Evolutionary conservation across 2,888 invertebrate genomes (phyloP), one percentile per base, ranked within the genome.

Genomic region (Nomada ferruginata): DNA sequence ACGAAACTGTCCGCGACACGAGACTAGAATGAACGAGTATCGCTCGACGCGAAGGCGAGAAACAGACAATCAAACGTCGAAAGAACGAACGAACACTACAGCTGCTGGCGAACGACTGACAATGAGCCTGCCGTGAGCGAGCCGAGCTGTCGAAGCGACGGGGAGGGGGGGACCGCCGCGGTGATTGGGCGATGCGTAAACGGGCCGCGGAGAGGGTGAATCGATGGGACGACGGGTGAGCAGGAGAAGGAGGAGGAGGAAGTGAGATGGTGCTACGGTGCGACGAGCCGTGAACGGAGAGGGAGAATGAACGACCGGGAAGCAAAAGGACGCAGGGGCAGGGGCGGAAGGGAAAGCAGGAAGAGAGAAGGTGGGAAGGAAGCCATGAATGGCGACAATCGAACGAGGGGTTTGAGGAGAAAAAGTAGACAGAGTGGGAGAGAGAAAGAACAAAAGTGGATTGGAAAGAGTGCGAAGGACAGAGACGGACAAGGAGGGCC

Each of bases 101-200:
- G 83, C 85, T 82, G 87, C 81, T 91, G 91, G 89, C 88, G 78
- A 87, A 90, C 91, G 90, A 93, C 92, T 93, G 92, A 91, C 91
- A 90, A 88, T 90, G 86, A 85, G 85, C 81, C 83, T 68, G 84
- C 84, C 85, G 86, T 83, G 78, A 77, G 84, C 80, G 84, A 85
- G 72, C 76, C 72, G 79, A 80, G 77, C 80, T 70, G 82, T 15
- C 50, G 59, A 15, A 15, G 29, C 13, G 53, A 23, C 1, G 74
- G 23, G 59, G 74, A 42, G 23, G 69, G 60, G 60, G 36, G 70
- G 36, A 50, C 18, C 61, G 78, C 52, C 55, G 60, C 60, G 57
- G 47, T 53, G 74, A 68, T 59, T 71, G 55, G 65, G 50, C 65
- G 70, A 72, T 63, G 66, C 53, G 82, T 69, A 68, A 72, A 66